Base-by-base conservation (phyloP, 2,797 vertebrate genomes). In the Oryzias sinensis region DNA sequence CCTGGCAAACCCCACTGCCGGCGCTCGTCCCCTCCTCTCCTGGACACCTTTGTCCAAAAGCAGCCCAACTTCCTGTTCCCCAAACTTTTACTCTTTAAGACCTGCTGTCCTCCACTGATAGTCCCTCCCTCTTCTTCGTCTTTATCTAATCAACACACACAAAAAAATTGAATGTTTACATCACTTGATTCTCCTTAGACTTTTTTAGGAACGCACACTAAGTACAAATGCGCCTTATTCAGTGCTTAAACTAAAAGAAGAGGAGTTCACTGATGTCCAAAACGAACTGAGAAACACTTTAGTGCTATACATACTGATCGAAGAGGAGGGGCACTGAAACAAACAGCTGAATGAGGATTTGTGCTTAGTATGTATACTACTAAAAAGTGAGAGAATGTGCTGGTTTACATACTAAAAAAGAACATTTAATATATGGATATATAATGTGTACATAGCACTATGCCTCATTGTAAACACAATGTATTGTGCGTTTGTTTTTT, bases 111-210 rank as follows among this genome's bases (percentile, higher is more conserved):
- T 65, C 18, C 27, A 18, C 72, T 56, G 64, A 74, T 74, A 59
- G 57, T 53, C 50, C 57, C 62, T 54, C 57, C 50, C 25, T 56
- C 43, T 43, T 74, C 60, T 49, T 58, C 6, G 24, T 64, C 58
- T 24, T 71, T 82, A 77, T 84, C 87, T 86, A 82, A 85, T 85
- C 79, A 74, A 74, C 87, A 86, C 86, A 87, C 84, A 84, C 46
- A 63, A 65, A 83, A 83, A 80, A 90, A 87, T 78, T 87, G 89
- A 93, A 93, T 93, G 92, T 93, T 93, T 93, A 93, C 92, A 93
- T 92, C 90, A 89, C 87, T 89, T 65, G 77, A 87, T 89, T 90
- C 88, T 90, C 88, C 80, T 89, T 80, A 88, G 81, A 90, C 83
- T 91, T 91, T 86, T 84, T 83, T 88, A 86, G 83, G 88, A 91